phyloP scores from a whole-genome alignment of 2,888 invertebrate genomes.

The Nowickia ferox region DNA sequence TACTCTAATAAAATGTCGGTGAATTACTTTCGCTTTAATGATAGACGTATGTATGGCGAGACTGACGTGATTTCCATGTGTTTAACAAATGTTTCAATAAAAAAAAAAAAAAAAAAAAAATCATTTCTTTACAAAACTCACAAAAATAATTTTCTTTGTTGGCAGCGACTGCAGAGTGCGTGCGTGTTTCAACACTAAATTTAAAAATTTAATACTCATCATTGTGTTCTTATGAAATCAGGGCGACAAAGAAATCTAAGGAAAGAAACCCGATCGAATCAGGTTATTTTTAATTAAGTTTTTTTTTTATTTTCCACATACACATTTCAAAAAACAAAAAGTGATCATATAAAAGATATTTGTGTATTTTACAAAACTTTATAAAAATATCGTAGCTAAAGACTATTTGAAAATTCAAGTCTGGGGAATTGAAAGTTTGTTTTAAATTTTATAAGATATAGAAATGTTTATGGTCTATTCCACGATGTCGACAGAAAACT shows the following conservation, averaged over 20 bases:
- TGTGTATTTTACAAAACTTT: too few relatives aligned
- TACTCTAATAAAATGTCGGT: not conserved
- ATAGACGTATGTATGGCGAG: constrained; percentile 9
- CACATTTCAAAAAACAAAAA: too few relatives aligned
- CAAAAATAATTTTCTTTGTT: constrained; percentile 16
- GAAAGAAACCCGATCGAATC: too few relatives aligned
- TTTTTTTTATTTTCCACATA: too few relatives aligned
- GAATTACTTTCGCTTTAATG: constrained; percentile 24
- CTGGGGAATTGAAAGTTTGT: too few relatives aligned
- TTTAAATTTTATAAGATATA: too few relatives aligned
- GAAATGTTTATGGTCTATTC: too few relatives aligned
- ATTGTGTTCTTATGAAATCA: not conserved
- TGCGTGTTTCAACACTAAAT: constrained; percentile 15
- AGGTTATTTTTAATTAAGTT: too few relatives aligned
- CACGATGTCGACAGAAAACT: too few relatives aligned
- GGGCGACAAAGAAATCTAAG: not conserved
- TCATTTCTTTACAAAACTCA: constrained; percentile 27
- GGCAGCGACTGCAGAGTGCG: not conserved
- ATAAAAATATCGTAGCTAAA: too few relatives aligned
- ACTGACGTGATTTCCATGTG: constrained; percentile 46
- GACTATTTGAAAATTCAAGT: too few relatives aligned
- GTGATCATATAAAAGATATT: too few relatives aligned
- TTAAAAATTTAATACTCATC: not conserved
- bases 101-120: constrained; percentile 5
- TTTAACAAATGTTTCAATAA: constrained; percentile 37